Evolutionary conservation across 2,113 vertebrate genomes (phyloP), one percentile per base, ranked within the genome.

Genomic region (Pedetes capensis): DNA sequence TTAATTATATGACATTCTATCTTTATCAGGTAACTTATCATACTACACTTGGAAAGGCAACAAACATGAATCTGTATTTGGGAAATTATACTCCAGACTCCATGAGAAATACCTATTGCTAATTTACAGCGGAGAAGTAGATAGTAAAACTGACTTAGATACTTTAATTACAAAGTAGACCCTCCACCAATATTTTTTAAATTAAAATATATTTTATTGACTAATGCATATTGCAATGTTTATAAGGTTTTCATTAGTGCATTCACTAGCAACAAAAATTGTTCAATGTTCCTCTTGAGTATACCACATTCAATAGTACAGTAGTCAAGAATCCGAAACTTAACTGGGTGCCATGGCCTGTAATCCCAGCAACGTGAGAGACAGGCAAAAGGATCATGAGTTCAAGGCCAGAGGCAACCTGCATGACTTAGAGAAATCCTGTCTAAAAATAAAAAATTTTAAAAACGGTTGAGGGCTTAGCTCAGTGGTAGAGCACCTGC

Each of bases 81-180:
- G 12, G 55, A 55, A 90, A 89, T 90, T 87, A 51, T 78, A 68
- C 4, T 47, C 59, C n/a, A 34, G 69, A 11, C 29, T 82, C 44
- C 39, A 84, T 44, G 34, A 84, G 47, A 86, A 89, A 51, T 49
- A 39, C 13, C 63, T 95, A n/a, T 14, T 64, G 32, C 10, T 87
- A 72, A 89, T 66, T 78, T 53, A 47, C 71, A 29, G 85, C 89
- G 69, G 80, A 74, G n/a, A 92, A 94, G 47, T 23, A 64, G n/a
- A 94, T 42, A 7, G 20, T 72, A 18, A 63, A 90, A 42, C 23
- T 83, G 27, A 87, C 37, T 79, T 89, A 59, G 66, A 83, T 37
- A 82, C 18, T 66, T 81, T 57, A 49, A 63, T 76, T 57, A 80
- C 10, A 89, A 86, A 57, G 53, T 49, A n/a, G n/a, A n/a, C n/a